phyloP scores from a whole-genome alignment of 2,888 invertebrate genomes.

The Diadromus collaris region DNA sequence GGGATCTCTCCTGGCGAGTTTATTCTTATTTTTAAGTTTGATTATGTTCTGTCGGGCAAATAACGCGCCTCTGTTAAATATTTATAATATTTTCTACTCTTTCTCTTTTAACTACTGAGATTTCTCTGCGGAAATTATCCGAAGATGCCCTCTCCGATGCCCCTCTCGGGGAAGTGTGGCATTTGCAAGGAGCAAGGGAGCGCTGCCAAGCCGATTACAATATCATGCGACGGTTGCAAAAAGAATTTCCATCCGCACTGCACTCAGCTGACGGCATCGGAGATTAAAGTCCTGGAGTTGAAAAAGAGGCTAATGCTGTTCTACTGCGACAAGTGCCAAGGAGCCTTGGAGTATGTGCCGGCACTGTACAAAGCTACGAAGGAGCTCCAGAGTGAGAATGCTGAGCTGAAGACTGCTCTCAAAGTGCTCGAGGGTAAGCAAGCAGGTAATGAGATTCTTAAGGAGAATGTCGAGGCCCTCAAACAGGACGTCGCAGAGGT shows the following conservation, averaged over 20 bases:
- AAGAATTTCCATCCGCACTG: not conserved
- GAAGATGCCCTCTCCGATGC: not conserved
- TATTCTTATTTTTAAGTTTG: too few species aligned
- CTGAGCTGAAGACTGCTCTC: not conserved
- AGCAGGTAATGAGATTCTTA: not conserved
- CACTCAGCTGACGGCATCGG: not conserved
- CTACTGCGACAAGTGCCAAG: slow-evolving; percentile 1
- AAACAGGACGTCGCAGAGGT: not conserved
- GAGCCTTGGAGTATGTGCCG: not conserved
- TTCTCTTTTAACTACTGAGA: not conserved
- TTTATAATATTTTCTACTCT: not conserved
- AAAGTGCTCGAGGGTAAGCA: not conserved
- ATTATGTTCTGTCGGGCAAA: too few species aligned
- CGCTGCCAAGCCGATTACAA: not conserved
- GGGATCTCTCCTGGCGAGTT: too few species aligned
- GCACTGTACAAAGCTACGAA: not conserved
- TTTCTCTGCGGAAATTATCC: not conserved
- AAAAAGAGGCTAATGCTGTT: not conserved
- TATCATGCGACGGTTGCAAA: not conserved
- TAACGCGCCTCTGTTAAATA: too few species aligned
- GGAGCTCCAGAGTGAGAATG: not conserved
- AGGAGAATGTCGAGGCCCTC: not conserved
- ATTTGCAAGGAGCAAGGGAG: not conserved
- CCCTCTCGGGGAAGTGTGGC: not conserved
- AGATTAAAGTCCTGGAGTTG: not conserved